Base-by-base conservation (phyloP, 2,797 vertebrate genomes). In the Hozukius guyotensis region DNA sequence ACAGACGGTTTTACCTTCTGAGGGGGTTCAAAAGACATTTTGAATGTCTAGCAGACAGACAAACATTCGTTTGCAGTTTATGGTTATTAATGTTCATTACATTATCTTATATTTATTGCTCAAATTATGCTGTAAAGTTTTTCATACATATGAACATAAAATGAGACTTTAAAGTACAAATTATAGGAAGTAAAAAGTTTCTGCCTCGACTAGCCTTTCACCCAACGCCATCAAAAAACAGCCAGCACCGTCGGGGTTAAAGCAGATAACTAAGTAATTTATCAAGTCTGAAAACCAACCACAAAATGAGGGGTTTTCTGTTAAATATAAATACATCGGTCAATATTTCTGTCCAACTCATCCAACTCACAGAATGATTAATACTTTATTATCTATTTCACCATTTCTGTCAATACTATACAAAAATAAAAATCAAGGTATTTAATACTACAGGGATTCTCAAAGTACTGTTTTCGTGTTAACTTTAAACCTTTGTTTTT, bases 41-140 rank as follows among this genome's bases (percentile, higher is more conserved):
- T 72, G 14, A 66, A 59, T 55, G 8, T 77, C 52, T 42, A 24
- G 20, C 31, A 53, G 16, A 80, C 13, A 7, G 18, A 55, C 66
- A 27, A 71, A 84, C 63, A 69, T 66, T 25, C 55, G 10, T 87
- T 85, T 84, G 49, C 34, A 64, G 24, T 89, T 86, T 12, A 61
- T 32, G n/a, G 42, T 67, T 76, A 73, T 75, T 70, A 57, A 32
- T 77, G 24, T 56, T 82, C 32, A 82, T 78, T 69, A 81, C 34
- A 75, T 68, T 29, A 75, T 72, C 27, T 80, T 29, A 36, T 73
- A 80, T 60, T 91, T 92, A 92, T 93, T 93, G 89, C 88, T 88
- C 74, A 84, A 85, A 81, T 83, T 73, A 82, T 76, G 69, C 84
- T 76, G 49, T 52, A 52, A 55, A 61, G 10, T 56, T 69, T 77